These are phyloP conservation scores for Pelobates fuscus DNA, from an alignment of 2,113 vertebrate species.

Conservation along the genomic window DNA sequence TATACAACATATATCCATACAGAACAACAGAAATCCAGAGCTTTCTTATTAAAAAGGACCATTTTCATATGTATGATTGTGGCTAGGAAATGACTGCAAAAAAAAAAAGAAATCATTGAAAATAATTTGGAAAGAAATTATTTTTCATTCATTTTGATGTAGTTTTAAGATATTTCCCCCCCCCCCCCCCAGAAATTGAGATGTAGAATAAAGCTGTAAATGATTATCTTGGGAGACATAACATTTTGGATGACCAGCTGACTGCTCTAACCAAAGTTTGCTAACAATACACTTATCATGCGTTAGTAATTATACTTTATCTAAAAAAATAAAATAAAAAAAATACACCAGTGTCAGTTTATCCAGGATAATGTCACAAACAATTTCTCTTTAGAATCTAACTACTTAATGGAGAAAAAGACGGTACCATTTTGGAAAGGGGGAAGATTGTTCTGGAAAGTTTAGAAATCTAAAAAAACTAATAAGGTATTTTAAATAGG, in stretches of 20 bases:
- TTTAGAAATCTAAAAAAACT: too few species aligned
- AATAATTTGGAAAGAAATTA: constrained; percentile 13
- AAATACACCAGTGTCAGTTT: too few species aligned
- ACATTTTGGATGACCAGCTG: not conserved
- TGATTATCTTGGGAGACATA: not conserved
- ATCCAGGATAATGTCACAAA: not conserved
- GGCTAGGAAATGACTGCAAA: constrained; percentile 11
- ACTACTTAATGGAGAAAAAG: not conserved
- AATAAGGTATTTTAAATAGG: too few species aligned
- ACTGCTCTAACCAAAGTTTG: not conserved
- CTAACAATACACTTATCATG: not conserved
- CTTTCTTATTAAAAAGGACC: constrained; percentile 13
- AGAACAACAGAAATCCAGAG: not conserved
- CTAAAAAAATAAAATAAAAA: too few species aligned
- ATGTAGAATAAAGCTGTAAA: not conserved
- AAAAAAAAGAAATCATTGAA: not conserved
- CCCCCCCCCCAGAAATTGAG: not conserved
- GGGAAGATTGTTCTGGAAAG: too few species aligned
- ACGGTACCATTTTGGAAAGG: not conserved
- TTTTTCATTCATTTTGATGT: not conserved
- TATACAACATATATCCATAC: constrained; percentile 12
- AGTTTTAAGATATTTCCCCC: not conserved
- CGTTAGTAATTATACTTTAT: too few species aligned
- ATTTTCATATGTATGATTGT: constrained; percentile 6
- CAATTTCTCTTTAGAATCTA: not conserved